Evolutionary conservation across 2,888 invertebrate species (phyloP), one percentile per base, ranked within the genome.

Genomic region (Campopleginae sp.): DNA sequence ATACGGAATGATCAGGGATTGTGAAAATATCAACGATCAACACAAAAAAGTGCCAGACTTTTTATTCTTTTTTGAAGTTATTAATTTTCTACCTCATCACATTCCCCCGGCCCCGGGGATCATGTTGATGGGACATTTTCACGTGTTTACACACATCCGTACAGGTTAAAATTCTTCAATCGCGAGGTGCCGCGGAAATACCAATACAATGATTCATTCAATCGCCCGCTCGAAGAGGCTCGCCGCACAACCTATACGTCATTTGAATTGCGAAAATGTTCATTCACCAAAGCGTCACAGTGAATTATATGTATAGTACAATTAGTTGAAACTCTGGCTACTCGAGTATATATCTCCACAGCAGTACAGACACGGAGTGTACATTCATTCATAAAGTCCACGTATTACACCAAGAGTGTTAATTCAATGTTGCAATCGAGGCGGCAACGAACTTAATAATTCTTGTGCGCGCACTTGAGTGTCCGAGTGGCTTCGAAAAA

Each of bases 351-450:
- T 23, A 14, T 10, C 8, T 38, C 38, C 58, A 23, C 27, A n/a
- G 44, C 17, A 27, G 14, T 27, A 66, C n/a, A 19, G 19, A 68
- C 23, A 54, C 65, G 23, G 38, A 65, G 65, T 7, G n/a, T 27
- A 71, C 10, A 72, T 80, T 80, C 80, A 80, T 80, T 80, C 80
- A 80, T 80, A 65, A 78, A 54, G 68, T 63, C 17, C 27, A 46
- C 61, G 61, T 48, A 63, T 72, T 72, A 23, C 38, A 58, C 44
- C 66, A 46, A 44, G 65, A 74, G 72, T 72, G 54, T 65, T 65
- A 77, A 84, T 80, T 74, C 77, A 77, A 66, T 54, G 80, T 61
- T 61, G 61, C 65, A 68, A 51, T 54, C 76, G 68, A 58, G 58
- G 31, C 65, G 70, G n/a, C 66, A 54, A 51, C 44, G 44, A 70